Percentiles rank a stretch among this genome's conserved stretches.
phyloP scores from a whole-genome alignment of 2,888 invertebrate species.

The Mermis nigrescens region DNA sequence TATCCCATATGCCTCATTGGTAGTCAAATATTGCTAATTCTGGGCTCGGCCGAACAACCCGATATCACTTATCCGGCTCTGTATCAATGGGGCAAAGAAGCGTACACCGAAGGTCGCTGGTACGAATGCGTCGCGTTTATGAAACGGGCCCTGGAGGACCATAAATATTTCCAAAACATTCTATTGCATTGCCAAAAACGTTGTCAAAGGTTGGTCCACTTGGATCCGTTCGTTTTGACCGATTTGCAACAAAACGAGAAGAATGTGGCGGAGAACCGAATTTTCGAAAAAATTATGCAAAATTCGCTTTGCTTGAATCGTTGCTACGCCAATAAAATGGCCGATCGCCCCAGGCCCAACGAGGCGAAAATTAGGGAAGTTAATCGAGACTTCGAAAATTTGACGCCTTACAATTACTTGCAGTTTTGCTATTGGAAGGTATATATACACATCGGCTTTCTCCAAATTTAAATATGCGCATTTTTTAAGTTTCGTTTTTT shows the following conservation, averaged over 20 bases:
- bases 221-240: not conserved
- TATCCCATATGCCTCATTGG: no score
- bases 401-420: slow-evolving; percentile 54
- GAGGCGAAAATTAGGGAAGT: slow-evolving; percentile 22
- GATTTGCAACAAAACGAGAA: not conserved
- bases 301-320: slow-evolving; percentile 48
- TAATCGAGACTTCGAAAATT: slow-evolving; percentile 43
- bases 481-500: no score
- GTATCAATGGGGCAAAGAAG: slow-evolving; percentile 41
- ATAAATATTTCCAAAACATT: slow-evolving; percentile 39
- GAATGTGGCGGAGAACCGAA: not conserved
- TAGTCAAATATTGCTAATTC: no score
- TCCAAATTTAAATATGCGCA: no score
- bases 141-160: slow-evolving; percentile 45
- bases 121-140: slow-evolving; percentile 49
- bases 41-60: slow-evolving; percentile 11
- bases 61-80: slow-evolving; percentile 25
- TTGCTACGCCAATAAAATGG: slow-evolving; percentile 42
- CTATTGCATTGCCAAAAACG: slow-evolving; percentile 46
- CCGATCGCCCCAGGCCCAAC: slow-evolving; percentile 16
- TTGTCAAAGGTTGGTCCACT: slow-evolving; percentile 35
- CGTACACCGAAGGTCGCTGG: slow-evolving; percentile 52
- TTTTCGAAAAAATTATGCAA: slow-evolving; percentile 46
- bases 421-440: slow-evolving; percentile 59
- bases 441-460: no score